These are phyloP conservation scores for Charanyca ferruginea DNA, from an alignment of 2,888 invertebrate genomes.

Conservation along the genomic window DNA sequence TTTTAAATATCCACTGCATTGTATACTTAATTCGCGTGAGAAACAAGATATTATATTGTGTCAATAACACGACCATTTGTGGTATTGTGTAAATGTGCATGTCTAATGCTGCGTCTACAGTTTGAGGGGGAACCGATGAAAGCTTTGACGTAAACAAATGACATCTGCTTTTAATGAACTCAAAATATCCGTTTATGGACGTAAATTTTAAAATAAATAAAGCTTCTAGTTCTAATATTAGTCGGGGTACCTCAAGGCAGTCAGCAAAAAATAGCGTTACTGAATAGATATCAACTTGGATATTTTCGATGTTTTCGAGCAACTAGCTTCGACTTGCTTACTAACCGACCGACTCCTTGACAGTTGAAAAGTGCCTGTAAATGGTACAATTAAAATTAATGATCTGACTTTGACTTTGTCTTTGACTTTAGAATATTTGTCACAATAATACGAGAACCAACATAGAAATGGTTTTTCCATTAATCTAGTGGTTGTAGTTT, in stretches of 20 bases:
- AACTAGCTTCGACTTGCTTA: too few relatives aligned
- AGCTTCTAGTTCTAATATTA: constrained; percentile 23
- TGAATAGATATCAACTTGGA: neutral
- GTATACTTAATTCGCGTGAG: constrained; percentile 45
- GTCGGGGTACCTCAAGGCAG: constrained; percentile 34
- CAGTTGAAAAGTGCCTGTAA: too few relatives aligned
- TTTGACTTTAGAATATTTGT: too few relatives aligned
- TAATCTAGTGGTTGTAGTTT: too few relatives aligned
- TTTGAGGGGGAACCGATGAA: neutral
- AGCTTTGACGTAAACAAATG: constrained; percentile 33
- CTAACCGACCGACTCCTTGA: too few relatives aligned
- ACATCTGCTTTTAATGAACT: constrained; percentile 50
- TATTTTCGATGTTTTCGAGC: constrained; percentile 15
- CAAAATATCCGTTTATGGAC: constrained; percentile 32
- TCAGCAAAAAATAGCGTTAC: neutral
- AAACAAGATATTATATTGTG: constrained; percentile 45
- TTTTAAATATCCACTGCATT: constrained; percentile 46
- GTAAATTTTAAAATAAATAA: constrained; percentile 27
- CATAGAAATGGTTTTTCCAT: too few relatives aligned
- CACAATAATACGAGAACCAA: too few relatives aligned
- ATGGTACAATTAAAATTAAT: too few relatives aligned
- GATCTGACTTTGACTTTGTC: too few relatives aligned
- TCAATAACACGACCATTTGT: constrained; percentile 35
- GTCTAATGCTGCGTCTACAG: constrained; percentile 23
- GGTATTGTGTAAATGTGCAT: constrained; percentile 13